Base-by-base conservation (phyloP, 2,888 invertebrate species). In the Drosophila paucipuncta region DNA sequence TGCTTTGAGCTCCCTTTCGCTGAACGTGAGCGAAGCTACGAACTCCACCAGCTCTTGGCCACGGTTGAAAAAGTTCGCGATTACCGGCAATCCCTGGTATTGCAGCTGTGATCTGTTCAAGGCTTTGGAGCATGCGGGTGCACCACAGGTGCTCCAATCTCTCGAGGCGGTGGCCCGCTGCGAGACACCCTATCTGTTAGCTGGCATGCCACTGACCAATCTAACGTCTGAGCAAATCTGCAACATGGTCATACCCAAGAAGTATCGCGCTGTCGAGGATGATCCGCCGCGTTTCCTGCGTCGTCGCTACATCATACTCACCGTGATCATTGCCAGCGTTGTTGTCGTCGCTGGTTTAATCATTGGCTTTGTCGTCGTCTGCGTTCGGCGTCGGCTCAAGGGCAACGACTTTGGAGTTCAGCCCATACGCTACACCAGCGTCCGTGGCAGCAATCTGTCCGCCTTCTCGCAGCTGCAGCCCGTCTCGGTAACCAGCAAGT, bases 31-130 rank as follows among this genome's bases (percentile, higher is more conserved):
- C 2, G 16, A 28, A 1, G 35, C 3, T 4, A 0, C 47, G 2
- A 57, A 47, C 5, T 18, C n/a, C 33, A 28, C 47, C 47, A 47
- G 25, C 4, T 47, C 57, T 25, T 94, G 93, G 92, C 86, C 93
- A 2, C 91, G 94, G 54, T 85, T 96, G 65, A 94, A 94, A 30
- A 92, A 93, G 9, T 89, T 96, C 55, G 94, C 95, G 76, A 94
- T 96, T 91, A 93, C 94, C 2, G 95, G 94, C n/a, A 96, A 96
- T 93, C 94, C 94, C 62, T 95, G 96, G 94, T 92, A 94, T 49
- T 96, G 96, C 90, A 95, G 95, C 89, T 96, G 96, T 89, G 88
- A 85, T 4, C 73, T 93, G 58, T 57, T 92, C 50, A 83, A 89
- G 64, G 91, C 93, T 6, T 77, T 95, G 13, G 90, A 92, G 68